A percentile compares a stretch with the other conserved stretches of the same genome.
Conservation (phyloP, 2,888 invertebrate species). For the Drosophila hamatofila region DNA sequence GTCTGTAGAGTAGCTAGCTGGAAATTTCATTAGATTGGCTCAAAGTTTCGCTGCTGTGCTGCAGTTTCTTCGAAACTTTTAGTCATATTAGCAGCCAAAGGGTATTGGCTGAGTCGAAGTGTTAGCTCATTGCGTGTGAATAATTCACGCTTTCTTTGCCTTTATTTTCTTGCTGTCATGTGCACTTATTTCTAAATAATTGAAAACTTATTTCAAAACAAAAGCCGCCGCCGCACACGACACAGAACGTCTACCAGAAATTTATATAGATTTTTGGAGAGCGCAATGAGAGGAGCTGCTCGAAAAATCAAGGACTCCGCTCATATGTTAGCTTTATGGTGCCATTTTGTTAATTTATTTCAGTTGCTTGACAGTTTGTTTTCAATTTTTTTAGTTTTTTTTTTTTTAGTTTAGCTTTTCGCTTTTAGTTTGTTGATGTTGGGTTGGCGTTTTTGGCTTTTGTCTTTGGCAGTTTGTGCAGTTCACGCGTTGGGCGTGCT, state of each 20-base stretch:
- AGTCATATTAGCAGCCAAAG: constrained; percentile 18
- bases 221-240: constrained; percentile 30
- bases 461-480: constrained; percentile 51
- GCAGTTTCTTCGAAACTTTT: constrained; percentile 3
- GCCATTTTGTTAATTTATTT: constrained; percentile 80
- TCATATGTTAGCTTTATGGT: constrained; percentile 77
- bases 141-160: constrained; percentile 39
- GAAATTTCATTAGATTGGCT: constrained; percentile 2
- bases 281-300: constrained; percentile 26
- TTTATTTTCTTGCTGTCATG: constrained; percentile 64
- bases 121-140: not conserved
- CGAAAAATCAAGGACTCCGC: constrained; percentile 67
- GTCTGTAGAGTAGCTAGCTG: constrained; percentile 2
- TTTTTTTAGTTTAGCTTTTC: constrained; percentile 32
- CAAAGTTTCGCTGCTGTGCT: constrained; percentile 4
- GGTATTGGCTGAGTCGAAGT: constrained; percentile 38
- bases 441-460: constrained; percentile 43
- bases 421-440: constrained; percentile 44
- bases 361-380: constrained; percentile 78
- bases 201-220: constrained; percentile 69
- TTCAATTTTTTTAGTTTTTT: constrained; percentile 41
- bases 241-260: constrained; percentile 37
- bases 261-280: constrained; percentile 29
- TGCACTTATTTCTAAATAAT: constrained; percentile 77
- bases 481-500: constrained; percentile 28